Conservation (phyloP, 2,113 vertebrate species). For the Pedionomus torquatus region DNA sequence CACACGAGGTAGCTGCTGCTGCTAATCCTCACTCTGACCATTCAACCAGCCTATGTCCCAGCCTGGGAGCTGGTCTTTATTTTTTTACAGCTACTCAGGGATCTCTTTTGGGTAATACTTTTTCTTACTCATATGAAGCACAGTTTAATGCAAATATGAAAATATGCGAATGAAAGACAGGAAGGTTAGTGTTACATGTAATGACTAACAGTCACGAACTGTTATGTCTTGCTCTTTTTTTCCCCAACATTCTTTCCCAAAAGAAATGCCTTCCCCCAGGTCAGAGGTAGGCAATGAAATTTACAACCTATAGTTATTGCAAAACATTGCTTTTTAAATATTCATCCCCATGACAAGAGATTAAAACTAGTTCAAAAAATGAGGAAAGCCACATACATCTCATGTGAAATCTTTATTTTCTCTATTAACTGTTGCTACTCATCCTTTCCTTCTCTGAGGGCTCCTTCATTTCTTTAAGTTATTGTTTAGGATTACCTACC, state of each 20-base stretch:
- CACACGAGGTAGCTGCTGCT: not conserved
- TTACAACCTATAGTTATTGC: not conserved
- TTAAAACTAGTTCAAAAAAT: not conserved
- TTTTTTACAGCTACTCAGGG: not conserved
- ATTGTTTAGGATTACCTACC: not conserved
- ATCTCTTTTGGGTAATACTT: not conserved
- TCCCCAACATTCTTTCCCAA: not conserved
- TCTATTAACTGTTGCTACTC: not conserved
- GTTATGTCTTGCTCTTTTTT: not conserved
- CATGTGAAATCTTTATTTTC: not conserved
- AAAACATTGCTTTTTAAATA: not conserved
- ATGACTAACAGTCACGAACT: not conserved
- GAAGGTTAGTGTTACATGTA: not conserved
- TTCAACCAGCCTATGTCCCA: rapidly evolving
- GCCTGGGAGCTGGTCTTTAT: not conserved
- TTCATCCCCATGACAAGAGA: not conserved
- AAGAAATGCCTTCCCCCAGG: not conserved
- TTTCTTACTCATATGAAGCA: not conserved
- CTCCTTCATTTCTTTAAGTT: not conserved
- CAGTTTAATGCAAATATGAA: not conserved
- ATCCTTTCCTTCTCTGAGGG: not conserved
- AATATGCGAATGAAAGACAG: not conserved
- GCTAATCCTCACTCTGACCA: not conserved
- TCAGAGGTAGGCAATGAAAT: not conserved
- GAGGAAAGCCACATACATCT: not conserved